Percentiles rank a stretch among this genome's conserved stretches.
These are phyloP conservation scores for Oligia latruncula DNA, from an alignment of 2,888 invertebrate genomes.

Conservation along the genomic window DNA sequence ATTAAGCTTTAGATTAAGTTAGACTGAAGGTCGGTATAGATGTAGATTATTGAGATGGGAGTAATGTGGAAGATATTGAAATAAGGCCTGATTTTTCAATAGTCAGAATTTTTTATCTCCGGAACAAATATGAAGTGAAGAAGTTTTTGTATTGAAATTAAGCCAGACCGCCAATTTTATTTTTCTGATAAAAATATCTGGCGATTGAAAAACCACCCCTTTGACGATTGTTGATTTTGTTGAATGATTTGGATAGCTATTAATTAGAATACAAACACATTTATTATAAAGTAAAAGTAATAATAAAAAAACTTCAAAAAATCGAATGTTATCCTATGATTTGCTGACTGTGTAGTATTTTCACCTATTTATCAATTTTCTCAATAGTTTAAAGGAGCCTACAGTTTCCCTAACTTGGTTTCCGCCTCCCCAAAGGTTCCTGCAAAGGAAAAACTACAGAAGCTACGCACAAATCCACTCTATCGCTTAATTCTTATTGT, in stretches of 20 bases:
- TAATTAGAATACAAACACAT: no score
- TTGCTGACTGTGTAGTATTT: background rate
- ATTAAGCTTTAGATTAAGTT: conserved; percentile 34
- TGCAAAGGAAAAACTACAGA: conserved; percentile 3
- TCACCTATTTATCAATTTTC: background rate
- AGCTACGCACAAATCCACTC: background rate
- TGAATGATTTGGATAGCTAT: no score
- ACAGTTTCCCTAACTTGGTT: background rate
- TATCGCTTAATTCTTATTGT: background rate
- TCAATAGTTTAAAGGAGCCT: background rate
- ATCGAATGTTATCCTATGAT: no score
- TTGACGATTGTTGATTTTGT: no score
- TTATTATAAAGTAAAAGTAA: no score
- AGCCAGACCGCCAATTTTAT: no score
- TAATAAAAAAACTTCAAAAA: no score
- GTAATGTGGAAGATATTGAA: background rate
- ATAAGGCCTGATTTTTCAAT: no score
- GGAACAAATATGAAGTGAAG: no score
- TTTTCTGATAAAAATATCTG: no score
- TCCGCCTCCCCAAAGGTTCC: background rate
- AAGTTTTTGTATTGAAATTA: no score
- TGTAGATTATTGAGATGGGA: conserved; percentile 8
- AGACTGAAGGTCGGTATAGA: background rate
- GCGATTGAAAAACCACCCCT: no score
- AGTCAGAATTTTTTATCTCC: background rate